Conservation (phyloP, 2,113 vertebrate genomes). For the Gavialis gangeticus region DNA sequence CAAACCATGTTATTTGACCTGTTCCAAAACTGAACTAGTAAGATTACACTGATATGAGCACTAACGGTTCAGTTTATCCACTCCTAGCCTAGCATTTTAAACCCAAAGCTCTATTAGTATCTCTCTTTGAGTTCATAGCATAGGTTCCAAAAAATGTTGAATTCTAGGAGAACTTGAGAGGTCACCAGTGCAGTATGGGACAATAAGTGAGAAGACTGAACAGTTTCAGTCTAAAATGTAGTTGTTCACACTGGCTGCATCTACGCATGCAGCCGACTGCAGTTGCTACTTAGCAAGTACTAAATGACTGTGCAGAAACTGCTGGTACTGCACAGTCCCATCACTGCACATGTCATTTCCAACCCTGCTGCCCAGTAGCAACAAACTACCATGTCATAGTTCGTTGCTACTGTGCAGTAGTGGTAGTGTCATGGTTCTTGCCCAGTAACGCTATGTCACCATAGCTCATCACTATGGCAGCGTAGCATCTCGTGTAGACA, state of each 20-base stretch:
- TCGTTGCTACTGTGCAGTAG: too few species aligned
- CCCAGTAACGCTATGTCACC: too few species aligned
- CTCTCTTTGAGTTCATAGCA: background rate
- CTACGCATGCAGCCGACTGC: too few species aligned
- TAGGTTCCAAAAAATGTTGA: accelerated
- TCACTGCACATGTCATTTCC: too few species aligned
- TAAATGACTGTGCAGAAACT: too few species aligned
- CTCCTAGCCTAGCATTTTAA: background rate
- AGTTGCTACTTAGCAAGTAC: too few species aligned
- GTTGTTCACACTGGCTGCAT: too few species aligned
- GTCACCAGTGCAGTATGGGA: background rate
- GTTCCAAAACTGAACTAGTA: background rate
- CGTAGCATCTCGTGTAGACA: too few species aligned
- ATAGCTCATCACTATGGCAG: background rate
- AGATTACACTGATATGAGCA: background rate
- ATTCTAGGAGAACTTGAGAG: background rate
- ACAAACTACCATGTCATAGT: too few species aligned
- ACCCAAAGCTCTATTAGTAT: background rate
- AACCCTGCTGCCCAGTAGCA: too few species aligned
- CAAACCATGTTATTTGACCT: background rate
- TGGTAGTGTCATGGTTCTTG: too few species aligned
- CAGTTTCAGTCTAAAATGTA: background rate
- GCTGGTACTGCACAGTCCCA: too few species aligned
- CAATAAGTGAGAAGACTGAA: background rate
- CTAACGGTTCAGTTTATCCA: background rate